Evolutionary conservation across 2,113 vertebrate species (phyloP), one percentile per base, ranked within the genome.

Genomic region (Phylloscopus trochilus): DNA sequence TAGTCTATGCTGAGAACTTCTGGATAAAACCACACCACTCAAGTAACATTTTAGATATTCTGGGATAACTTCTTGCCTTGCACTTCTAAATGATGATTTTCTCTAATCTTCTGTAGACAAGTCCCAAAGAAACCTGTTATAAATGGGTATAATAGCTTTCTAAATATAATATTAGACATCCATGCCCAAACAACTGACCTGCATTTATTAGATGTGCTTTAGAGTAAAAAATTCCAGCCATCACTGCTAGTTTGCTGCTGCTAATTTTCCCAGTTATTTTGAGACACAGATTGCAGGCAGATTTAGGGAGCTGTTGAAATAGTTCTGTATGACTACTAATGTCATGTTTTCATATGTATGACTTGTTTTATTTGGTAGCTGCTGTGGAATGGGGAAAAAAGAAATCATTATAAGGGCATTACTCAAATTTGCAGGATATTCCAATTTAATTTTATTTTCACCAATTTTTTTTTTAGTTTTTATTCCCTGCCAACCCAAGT

Each of bases 271-370:
- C 16, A 53, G 0, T 27, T 81, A 8, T 68, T 28, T 56, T 24
- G 66, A 84, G 23, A 30, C 5, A 2, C 19, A 70, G 2, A 9
- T 26, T 47, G 7, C 26, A 43, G 56, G 26, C 26, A 43, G 27
- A 31, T 37, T 69, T 43, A 43, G 41, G 5, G 18, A 63, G 8
- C 15, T 69, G 27, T 31, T 49, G n/a, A 58, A 93, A 64, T 33
- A 90, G 6, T 30, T 88, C 56, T 76, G 2, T n/a, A 8, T 62
- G 33, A 24, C n/a, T 75, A 17, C 27, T 77, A 66, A 51, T 60
- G 39, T 1, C 0, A 33, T 1, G 1, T 51, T 88, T 86, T 69
- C 20, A 28, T 59, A 44, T 0, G 0, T 21, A 7, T 9, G 2
- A n/a, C 10, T n/a, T 46, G 9, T 0, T 70, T 47, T 52, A 59